Evolutionary conservation across 2,797 vertebrate species (phyloP).

Genomic region (Threskiornis aethiopicus): DNA sequence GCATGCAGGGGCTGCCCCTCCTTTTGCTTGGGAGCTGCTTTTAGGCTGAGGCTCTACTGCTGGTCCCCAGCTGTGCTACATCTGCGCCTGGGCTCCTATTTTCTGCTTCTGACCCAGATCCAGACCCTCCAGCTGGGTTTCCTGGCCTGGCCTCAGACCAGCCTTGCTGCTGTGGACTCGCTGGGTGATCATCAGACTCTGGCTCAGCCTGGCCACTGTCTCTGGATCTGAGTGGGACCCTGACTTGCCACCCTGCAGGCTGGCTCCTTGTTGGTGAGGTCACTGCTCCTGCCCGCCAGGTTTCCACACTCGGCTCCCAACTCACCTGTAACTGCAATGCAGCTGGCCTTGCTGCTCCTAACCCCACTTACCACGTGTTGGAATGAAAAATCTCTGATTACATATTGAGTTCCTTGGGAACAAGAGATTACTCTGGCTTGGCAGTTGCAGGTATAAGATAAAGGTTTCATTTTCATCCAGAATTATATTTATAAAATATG

Average conservation of each 20-base stretch:
- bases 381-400: neutral
- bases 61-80: neutral
- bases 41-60: neutral
- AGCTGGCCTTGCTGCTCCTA: neutral
- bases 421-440: neutral
- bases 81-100: rapidly evolving
- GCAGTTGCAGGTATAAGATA: neutral
- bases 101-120: neutral
- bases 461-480: neutral
- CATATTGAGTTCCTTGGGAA: rapidly evolving
- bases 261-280: neutral
- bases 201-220: neutral
- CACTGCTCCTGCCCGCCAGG: neutral
- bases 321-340: neutral
- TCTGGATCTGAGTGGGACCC: neutral
- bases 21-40: neutral
- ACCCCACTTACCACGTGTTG: neutral
- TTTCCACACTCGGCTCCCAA: neutral
- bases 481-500: neutral
- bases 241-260: neutral
- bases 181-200: neutral
- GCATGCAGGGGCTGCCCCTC: neutral
- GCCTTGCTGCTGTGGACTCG: neutral
- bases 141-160: neutral
- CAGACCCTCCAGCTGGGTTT: neutral